Evolutionary conservation across 2,797 vertebrate species (phyloP).

Genomic region (Neostethus bicornis): DNA sequence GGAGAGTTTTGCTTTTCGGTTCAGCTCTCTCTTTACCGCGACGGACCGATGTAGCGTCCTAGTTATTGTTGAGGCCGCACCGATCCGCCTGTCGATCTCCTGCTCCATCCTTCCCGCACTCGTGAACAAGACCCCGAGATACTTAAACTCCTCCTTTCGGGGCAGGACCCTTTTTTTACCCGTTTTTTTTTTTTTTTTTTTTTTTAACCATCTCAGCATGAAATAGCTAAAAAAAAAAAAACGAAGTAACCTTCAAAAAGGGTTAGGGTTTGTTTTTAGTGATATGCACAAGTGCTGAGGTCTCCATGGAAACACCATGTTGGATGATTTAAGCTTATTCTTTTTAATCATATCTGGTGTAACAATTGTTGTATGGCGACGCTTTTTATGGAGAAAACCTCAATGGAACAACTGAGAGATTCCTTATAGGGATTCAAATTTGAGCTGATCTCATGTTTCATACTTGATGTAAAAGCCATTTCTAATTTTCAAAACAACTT

Average conservation of each 20-base stretch:
- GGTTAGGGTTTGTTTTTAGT: slow-evolving; percentile 8
- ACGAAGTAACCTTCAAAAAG: neutral
- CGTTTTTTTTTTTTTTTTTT: no score
- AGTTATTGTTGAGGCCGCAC: no score
- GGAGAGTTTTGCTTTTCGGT: no score
- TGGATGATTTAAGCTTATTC: slow-evolving; percentile 18
- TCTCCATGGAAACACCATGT: slow-evolving; percentile 12
- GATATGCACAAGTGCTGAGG: slow-evolving; percentile 28
- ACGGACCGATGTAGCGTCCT: no score
- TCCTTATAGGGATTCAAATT: slow-evolving; percentile 32
- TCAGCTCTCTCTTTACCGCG: no score
- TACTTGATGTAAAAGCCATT: slow-evolving; percentile 33
- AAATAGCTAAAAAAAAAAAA: neutral
- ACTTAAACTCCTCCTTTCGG: no score
- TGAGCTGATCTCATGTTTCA: slow-evolving; percentile 48
- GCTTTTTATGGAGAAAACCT: slow-evolving; percentile 23
- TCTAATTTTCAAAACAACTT: slow-evolving; percentile 34
- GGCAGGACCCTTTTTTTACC: no score
- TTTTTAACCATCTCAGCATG: no score
- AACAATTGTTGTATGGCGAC: slow-evolving; percentile 1
- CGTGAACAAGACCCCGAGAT: no score
- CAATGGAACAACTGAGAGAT: slow-evolving; percentile 17
- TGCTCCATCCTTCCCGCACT: no score
- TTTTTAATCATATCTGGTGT: slow-evolving; percentile 10
- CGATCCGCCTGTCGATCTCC: no score